These are phyloP conservation scores for Notamacropus eugenii DNA, from an alignment of 2,797 vertebrate genomes.

Conservation along the genomic window DNA sequence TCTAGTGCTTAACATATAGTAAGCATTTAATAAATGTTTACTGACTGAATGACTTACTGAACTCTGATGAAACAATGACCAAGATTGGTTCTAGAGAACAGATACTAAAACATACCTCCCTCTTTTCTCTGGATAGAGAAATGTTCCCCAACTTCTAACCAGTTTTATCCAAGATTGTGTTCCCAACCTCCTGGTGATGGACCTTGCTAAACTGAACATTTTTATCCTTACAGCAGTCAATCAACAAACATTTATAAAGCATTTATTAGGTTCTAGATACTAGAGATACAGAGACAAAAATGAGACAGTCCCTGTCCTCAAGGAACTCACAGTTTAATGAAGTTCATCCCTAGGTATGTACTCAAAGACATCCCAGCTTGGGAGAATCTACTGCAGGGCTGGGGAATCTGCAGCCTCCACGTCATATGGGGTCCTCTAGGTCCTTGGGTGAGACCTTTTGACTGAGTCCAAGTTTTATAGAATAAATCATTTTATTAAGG, in stretches of 20 bases:
- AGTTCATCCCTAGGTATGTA: too few species aligned
- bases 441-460: too few species aligned
- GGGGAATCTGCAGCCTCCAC: too few species aligned
- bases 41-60: not conserved
- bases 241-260: not conserved
- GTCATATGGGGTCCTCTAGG: too few species aligned
- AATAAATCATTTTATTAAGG: too few species aligned
- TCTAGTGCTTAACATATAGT: not conserved
- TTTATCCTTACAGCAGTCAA: not conserved
- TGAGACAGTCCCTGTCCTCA: not conserved
- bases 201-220: not conserved
- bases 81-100: not conserved
- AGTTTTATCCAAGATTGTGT: not conserved
- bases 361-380: too few species aligned
- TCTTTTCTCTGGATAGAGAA: not conserved
- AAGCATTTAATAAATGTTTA: not conserved
- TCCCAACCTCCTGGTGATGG: not conserved
- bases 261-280: not conserved
- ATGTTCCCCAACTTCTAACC: too few species aligned
- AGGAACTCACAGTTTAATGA: too few species aligned
- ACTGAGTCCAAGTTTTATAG: too few species aligned
- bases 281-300: not conserved
- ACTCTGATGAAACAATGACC: not conserved
- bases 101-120: not conserved
- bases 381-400: too few species aligned